Evolutionary conservation across 2,113 vertebrate species (phyloP).

Genomic region (Zosterops japonicus): DNA sequence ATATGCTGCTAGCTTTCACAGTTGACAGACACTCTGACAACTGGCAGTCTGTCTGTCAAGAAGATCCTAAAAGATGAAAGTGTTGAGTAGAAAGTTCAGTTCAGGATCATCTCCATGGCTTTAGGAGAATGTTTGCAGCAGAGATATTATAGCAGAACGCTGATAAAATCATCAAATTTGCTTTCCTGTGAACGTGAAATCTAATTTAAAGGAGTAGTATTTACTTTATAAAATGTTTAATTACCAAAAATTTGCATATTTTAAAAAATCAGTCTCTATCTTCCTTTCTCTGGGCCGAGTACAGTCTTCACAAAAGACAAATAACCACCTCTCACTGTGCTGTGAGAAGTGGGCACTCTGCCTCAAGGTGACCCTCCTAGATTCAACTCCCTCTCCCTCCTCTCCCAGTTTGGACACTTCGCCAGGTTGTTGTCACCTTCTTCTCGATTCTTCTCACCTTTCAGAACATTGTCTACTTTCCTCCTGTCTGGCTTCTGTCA

Average conservation of each 20-base stretch:
- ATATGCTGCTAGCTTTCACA: slow-evolving; percentile 64
- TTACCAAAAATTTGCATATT: not conserved
- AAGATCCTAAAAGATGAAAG: slow-evolving; percentile 42
- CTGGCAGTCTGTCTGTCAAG: slow-evolving; percentile 61
- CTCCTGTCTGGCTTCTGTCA: slow-evolving; percentile 54
- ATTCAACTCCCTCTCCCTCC: not conserved
- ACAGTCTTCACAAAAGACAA: not conserved
- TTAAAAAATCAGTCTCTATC: not conserved
- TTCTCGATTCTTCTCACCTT: slow-evolving; percentile 60
- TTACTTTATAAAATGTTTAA: not conserved
- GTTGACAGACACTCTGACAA: slow-evolving; percentile 62
- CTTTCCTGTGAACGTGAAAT: not conserved
- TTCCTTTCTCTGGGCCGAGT: not conserved
- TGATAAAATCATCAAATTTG: not conserved
- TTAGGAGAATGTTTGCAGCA: not conserved
- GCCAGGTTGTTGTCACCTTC: slow-evolving; percentile 46
- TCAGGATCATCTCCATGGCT: slow-evolving; percentile 39
- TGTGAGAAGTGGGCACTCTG: not conserved
- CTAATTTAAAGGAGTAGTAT: not conserved
- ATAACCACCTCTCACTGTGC: not conserved
- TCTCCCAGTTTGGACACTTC: not conserved
- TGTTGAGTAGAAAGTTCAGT: slow-evolving; percentile 28
- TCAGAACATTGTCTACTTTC: slow-evolving; percentile 57
- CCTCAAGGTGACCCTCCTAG: slow-evolving; percentile 45
- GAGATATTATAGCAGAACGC: not conserved